Evolutionary conservation across 2,888 invertebrate species (phyloP).

Genomic region (Schizotus pectinicornis): DNA sequence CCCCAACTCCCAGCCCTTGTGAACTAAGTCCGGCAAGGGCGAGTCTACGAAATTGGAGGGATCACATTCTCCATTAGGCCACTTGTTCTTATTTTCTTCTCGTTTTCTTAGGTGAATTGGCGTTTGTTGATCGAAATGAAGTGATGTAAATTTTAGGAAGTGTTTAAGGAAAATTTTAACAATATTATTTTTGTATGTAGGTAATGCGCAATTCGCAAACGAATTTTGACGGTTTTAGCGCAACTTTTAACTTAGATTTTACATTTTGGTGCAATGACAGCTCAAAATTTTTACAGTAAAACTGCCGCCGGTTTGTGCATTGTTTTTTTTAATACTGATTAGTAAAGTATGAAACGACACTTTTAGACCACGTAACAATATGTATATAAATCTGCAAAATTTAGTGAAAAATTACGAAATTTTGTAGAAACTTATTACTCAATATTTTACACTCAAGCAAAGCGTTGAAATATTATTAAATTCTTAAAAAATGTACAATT

Average conservation of each 20-base stretch:
- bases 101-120: slow-evolving; percentile 8
- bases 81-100: slow-evolving; percentile 14
- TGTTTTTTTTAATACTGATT: too few species aligned
- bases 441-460: too few species aligned
- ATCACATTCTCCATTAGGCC: slow-evolving; percentile 45
- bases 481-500: too few species aligned
- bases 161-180: slow-evolving; percentile 3
- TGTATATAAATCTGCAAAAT: too few species aligned
- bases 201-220: slow-evolving; percentile 28
- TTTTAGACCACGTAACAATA: too few species aligned
- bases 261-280: slow-evolving; percentile 19
- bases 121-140: slow-evolving; percentile 14
- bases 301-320: slow-evolving; percentile 1
- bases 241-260: too few species aligned
- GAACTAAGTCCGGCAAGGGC: slow-evolving; percentile 54
- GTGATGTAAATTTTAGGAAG: slow-evolving; percentile 14
- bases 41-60: slow-evolving; percentile 50
- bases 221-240: too few species aligned
- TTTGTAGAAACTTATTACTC: too few species aligned
- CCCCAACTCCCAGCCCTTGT: slow-evolving; percentile 58
- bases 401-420: too few species aligned
- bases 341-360: too few species aligned
- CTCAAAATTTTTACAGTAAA: slow-evolving; percentile 13
- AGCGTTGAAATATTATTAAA: too few species aligned
- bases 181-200: slow-evolving; percentile 31